Percentiles rank a stretch among this genome's conserved stretches.
phyloP scores from a whole-genome alignment of 1,140 invertebrate genomes.

The Meloidogyne hapla region DNA sequence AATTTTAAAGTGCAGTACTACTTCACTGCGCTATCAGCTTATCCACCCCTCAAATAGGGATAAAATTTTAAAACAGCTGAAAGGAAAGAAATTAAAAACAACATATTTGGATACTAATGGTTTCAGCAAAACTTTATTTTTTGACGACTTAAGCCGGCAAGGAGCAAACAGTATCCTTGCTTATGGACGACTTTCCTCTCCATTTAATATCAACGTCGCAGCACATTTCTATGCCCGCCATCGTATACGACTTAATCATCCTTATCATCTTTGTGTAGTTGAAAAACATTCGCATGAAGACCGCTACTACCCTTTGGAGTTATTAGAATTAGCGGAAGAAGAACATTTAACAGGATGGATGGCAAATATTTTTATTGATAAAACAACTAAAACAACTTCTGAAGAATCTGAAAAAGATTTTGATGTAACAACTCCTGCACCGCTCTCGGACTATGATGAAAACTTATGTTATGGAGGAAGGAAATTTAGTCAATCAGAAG shows the following conservation, averaged over 20 bases:
- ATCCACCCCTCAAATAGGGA: conserved; percentile 4
- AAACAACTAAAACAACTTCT: too few species aligned
- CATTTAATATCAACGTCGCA: background rate
- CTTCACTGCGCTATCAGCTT: background rate
- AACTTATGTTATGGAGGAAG: background rate
- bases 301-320: background rate
- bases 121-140: background rate
- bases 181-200: background rate
- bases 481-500: background rate
- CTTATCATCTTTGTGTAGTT: background rate
- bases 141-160: background rate
- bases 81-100: background rate
- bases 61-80: background rate
- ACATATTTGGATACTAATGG: conserved; percentile 8
- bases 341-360: background rate
- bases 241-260: background rate
- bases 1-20: background rate
- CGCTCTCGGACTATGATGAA: background rate
- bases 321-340: background rate
- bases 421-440: background rate
- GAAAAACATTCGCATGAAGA: background rate
- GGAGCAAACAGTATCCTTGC: background rate
- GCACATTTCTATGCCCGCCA: conserved; percentile 7
- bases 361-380: too few species aligned
- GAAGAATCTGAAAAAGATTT: background rate